Base-by-base conservation (phyloP, 2,113 vertebrate genomes). In the Notarius quadriscutis region DNA sequence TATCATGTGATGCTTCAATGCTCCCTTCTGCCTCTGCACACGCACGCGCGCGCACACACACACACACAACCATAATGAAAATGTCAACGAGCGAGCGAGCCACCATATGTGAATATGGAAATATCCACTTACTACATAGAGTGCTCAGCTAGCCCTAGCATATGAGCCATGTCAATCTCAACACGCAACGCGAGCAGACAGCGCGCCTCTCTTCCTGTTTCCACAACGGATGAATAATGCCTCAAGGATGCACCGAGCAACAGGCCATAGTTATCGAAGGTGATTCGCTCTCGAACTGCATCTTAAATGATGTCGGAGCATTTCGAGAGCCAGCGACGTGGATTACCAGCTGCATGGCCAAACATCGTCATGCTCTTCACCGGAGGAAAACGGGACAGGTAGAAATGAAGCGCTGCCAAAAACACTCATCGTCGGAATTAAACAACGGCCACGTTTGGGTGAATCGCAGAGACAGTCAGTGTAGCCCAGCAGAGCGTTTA, bases 1-100 rank as follows among this genome's bases (percentile, higher is more conserved):
- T 72, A 86, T 81, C 89, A 89, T 86, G 87, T 84, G 87, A 88
- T 60, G 89, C 88, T 55, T 87, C 83, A 87, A 67, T 89, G 79
- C 84, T 80, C 83, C 89, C 84, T 89, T 89, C 74, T 89, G 75
- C 69, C 83, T 88, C 75, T 65, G 63, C 86, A 62, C 51, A 69
- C 51, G 53, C 27, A 50, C 55, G 48, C 77, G 41, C 75, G 80
- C n/a, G 48, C 17, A 34, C 17, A 7, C 27, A 67, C 17, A 7
- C 27, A 67, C 67, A 83, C 50, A 69, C 58, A 53, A 57, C 67
- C 65, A 87, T 69, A 84, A 77, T 86, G 80, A 89, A 87, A 89
- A 85, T 85, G 80, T 83, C 82, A 79, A 78, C 51, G 81, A 84
- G 72, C 27, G 27, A 41, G 27, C 25, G 57, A 81, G 79, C 72